Conservation (phyloP, 1,140 invertebrate genomes). For the Drosophila arizonae region DNA sequence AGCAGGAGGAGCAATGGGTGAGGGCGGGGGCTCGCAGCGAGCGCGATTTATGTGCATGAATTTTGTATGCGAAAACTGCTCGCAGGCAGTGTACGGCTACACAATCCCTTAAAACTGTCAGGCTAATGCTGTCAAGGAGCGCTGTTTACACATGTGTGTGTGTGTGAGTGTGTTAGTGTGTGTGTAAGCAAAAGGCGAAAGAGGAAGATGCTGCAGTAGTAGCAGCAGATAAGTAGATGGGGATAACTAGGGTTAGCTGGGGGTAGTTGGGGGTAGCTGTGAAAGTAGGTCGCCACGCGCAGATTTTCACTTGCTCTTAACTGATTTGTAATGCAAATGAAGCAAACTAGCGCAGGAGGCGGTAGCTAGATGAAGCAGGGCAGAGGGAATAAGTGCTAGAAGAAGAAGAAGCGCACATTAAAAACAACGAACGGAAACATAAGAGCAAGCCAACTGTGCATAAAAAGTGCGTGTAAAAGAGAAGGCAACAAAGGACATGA, state of each 20-base stretch:
- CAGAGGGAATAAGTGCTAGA: background rate
- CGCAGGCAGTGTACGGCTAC: slow-evolving; percentile 28
- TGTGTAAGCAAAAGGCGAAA: slow-evolving; percentile 5
- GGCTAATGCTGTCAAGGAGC: slow-evolving; percentile 40
- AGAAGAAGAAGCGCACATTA: slow-evolving; percentile 18
- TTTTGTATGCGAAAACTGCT: slow-evolving; percentile 67
- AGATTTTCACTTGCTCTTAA: slow-evolving; percentile 67
- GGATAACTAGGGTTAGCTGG: background rate
- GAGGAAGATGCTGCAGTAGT: background rate
- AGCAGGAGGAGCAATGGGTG: slow-evolving; percentile 1
- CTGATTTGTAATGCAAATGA: slow-evolving; percentile 81
- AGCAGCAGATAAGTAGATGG: background rate
- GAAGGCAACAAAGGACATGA: background rate
- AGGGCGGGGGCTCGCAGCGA: slow-evolving; percentile 14
- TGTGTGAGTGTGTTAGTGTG: slow-evolving; percentile 4
- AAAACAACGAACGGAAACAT: slow-evolving; percentile 43
- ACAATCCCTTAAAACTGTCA: slow-evolving; percentile 49
- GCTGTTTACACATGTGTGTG: slow-evolving; percentile 10
- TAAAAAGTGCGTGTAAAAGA: slow-evolving; percentile 3
- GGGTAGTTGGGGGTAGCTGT: background rate
- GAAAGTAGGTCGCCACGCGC: slow-evolving; percentile 66
- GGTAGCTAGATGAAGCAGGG: slow-evolving; percentile 37
- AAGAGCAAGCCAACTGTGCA: slow-evolving; percentile 16
- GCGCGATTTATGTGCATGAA: slow-evolving; percentile 68
- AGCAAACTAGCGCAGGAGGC: slow-evolving; percentile 67